Evolutionary conservation across 2,797 vertebrate genomes (phyloP).

Genomic region (Myotis pilosus): DNA sequence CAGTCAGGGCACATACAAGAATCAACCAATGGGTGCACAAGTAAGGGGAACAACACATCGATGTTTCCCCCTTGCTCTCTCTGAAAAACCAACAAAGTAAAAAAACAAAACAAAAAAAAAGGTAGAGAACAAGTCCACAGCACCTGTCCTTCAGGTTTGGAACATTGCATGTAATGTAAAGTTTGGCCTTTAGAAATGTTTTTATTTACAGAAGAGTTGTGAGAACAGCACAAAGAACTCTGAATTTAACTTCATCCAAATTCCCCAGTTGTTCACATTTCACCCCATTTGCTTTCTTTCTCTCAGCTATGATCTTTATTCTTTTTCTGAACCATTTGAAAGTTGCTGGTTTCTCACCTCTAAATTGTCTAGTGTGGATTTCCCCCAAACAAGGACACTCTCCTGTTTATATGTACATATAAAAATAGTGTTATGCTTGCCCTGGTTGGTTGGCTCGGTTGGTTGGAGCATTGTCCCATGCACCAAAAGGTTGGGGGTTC

Average conservation of each 20-base stretch:
- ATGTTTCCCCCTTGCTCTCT: neutral
- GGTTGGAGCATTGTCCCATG: neutral
- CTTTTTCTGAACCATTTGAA: constrained; percentile 31
- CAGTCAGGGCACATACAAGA: neutral
- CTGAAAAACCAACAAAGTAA: neutral
- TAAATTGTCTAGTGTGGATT: neutral
- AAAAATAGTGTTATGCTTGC: neutral
- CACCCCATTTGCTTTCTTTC: neutral
- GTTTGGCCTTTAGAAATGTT: neutral
- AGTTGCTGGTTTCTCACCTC: neutral
- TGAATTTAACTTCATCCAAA: neutral
- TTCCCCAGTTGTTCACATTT: neutral
- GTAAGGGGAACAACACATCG: neutral
- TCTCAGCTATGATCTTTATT: constrained; percentile 1
- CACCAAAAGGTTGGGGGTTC: neutral
- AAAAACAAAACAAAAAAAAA: neutral
- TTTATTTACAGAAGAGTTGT: constrained; percentile 2
- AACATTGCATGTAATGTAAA: too few species aligned
- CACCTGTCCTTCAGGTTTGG: too few species aligned
- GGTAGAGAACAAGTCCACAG: neutral
- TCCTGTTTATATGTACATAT: neutral
- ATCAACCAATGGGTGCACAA: neutral
- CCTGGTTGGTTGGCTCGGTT: neutral
- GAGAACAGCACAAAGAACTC: neutral
- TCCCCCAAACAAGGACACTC: neutral